Conservation (phyloP, 2,888 invertebrate species). For the Cheilosia vernalis region DNA sequence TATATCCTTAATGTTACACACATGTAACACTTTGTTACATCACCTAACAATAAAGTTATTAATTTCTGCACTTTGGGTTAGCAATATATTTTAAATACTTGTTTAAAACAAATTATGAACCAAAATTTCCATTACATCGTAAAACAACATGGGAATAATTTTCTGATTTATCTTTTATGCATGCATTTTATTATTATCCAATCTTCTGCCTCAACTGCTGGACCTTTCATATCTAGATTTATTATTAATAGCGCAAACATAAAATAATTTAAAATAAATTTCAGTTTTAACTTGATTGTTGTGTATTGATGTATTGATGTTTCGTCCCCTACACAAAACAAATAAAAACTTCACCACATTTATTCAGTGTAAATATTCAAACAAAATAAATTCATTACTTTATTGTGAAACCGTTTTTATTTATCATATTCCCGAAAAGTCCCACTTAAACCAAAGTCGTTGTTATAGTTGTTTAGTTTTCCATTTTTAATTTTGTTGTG, state of each 20-base stretch:
- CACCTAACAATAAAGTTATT: too few species aligned
- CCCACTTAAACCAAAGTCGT: conserved; percentile 40
- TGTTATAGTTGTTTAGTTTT: conserved; percentile 57
- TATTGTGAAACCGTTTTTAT: conserved; percentile 46
- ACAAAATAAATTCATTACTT: conserved; percentile 32
- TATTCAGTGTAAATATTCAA: conserved; percentile 69
- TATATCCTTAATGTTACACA: too few species aligned
- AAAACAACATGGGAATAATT: conserved; percentile 23
- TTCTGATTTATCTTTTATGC: conserved; percentile 43
- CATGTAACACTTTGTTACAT: too few species aligned
- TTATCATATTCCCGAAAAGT: conserved; percentile 27
- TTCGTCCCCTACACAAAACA: conserved; percentile 52
- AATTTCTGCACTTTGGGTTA: conserved; percentile 41
- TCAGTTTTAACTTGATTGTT: conserved; percentile 44
- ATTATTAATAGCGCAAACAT: conserved; percentile 37
- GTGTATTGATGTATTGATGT: conserved; percentile 68
- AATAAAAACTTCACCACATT: conserved; percentile 53
- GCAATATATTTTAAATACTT: background rate
- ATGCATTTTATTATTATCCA: conserved; percentile 58
- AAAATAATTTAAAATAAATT: conserved; percentile 25
- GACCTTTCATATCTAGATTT: conserved; percentile 35
- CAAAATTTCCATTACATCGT: conserved; percentile 9
- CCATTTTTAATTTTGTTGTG: conserved; percentile 58
- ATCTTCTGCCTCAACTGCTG: conserved; percentile 34
- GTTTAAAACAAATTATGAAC: conserved; percentile 3